These are phyloP conservation scores for Heliconius eleuchia DNA, from an alignment of 1,140 invertebrate species.

Conservation along the genomic window DNA sequence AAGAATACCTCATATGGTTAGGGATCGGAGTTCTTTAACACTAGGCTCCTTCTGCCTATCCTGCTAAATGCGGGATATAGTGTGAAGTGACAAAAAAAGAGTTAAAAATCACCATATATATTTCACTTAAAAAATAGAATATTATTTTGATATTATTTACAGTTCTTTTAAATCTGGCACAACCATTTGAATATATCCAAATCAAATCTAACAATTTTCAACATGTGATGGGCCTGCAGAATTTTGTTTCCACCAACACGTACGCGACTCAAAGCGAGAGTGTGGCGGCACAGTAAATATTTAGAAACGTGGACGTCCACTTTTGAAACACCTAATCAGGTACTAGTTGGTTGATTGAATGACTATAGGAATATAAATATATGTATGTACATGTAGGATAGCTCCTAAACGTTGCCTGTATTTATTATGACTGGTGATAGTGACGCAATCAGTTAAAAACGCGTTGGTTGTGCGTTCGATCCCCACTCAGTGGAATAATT, in stretches of 20 bases:
- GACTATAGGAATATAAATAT: background rate
- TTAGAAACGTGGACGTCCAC: background rate
- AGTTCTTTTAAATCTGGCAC: background rate
- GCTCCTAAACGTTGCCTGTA: background rate
- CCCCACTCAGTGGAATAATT: no score
- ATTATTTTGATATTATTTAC: background rate
- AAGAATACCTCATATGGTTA: no score
- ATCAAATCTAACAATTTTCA: background rate
- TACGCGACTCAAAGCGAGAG: background rate
- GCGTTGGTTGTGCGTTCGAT: no score
- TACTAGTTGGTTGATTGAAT: background rate
- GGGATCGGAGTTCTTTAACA: no score
- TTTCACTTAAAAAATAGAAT: no score
- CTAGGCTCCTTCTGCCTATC: no score
- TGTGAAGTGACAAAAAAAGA: no score
- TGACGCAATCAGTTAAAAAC: no score
- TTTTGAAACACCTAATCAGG: constrained; percentile 10
- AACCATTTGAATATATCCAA: background rate
- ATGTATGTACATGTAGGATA: background rate
- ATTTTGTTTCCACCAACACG: background rate
- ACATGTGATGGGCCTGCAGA: background rate
- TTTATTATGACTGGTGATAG: background rate
- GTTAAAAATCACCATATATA: no score
- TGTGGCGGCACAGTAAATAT: background rate
- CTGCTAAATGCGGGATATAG: no score